These are phyloP conservation scores for Anastatus disparis DNA, from an alignment of 1,140 invertebrate species.

Conservation along the genomic window DNA sequence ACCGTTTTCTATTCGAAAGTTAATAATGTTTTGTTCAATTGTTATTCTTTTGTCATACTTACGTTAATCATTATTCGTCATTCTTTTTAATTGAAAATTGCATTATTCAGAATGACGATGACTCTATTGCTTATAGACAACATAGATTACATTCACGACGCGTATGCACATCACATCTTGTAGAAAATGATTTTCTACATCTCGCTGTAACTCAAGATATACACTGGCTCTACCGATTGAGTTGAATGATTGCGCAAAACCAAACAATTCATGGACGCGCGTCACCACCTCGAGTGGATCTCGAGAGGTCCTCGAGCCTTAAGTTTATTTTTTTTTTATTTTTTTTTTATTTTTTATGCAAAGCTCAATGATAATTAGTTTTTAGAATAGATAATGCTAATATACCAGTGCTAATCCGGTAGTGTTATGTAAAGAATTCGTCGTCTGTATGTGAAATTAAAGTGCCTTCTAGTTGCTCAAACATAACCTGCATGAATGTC, in stretches of 20 bases:
- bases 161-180: no score
- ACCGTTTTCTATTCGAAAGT: no score
- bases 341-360: not conserved
- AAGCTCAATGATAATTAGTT: not conserved
- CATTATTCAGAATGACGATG: no score
- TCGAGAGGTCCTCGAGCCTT: not conserved
- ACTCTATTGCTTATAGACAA: no score
- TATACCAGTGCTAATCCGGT: not conserved
- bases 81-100: no score
- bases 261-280: slow-evolving; percentile 39
- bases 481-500: slow-evolving; percentile 19
- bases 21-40: no score
- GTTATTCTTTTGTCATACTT: no score
- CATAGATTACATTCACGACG: no score
- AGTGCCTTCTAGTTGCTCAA: slow-evolving; percentile 13
- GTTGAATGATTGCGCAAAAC: slow-evolving; percentile 27
- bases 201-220: no score
- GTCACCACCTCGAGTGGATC: slow-evolving; percentile 23
- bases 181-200: no score
- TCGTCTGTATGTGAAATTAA: not conserved
- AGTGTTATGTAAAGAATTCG: slow-evolving; percentile 5
- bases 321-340: slow-evolving; percentile 4
- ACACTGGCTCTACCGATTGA: no score
- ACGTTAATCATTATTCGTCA: no score
- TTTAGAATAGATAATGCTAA: not conserved